These are phyloP conservation scores for Hemicentrotus pulcherrimus DNA, from an alignment of 35 echinoderm and acorn worm species.

Conservation along the genomic window DNA sequence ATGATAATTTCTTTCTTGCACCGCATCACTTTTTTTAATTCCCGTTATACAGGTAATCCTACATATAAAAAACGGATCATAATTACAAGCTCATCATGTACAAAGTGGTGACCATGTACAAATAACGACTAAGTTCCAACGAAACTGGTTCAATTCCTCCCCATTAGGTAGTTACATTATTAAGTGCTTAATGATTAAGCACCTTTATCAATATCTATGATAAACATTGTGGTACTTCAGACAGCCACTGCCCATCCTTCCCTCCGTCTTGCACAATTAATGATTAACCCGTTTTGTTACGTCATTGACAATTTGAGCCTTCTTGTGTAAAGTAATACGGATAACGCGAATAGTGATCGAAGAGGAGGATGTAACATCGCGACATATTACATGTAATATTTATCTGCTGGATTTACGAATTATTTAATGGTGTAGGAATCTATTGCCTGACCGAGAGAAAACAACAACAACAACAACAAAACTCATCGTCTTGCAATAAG, in stretches of 20 bases:
- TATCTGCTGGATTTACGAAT: neutral
- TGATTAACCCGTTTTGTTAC: neutral
- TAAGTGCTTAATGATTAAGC: neutral
- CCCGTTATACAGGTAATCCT: no score
- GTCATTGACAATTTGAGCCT: neutral
- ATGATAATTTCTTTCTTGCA: no score
- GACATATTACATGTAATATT: neutral
- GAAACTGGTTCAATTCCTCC: neutral
- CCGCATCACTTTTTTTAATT: no score
- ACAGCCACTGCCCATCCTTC: neutral
- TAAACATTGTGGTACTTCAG: neutral
- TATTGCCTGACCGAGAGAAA: neutral
- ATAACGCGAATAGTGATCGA: neutral
- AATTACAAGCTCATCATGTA: no score
- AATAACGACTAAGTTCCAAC: no score
- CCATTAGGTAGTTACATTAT: neutral
- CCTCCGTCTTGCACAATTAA: neutral
- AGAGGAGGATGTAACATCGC: neutral
- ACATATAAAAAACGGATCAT: no score
- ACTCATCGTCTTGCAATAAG: no score
- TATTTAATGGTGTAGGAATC: neutral
- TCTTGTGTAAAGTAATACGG: neutral
- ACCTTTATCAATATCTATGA: neutral
- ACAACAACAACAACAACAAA: neutral
- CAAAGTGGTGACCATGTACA: no score